Evolutionary conservation across 2,888 invertebrate genomes (phyloP).

Genomic region (Chrysolina americana): DNA sequence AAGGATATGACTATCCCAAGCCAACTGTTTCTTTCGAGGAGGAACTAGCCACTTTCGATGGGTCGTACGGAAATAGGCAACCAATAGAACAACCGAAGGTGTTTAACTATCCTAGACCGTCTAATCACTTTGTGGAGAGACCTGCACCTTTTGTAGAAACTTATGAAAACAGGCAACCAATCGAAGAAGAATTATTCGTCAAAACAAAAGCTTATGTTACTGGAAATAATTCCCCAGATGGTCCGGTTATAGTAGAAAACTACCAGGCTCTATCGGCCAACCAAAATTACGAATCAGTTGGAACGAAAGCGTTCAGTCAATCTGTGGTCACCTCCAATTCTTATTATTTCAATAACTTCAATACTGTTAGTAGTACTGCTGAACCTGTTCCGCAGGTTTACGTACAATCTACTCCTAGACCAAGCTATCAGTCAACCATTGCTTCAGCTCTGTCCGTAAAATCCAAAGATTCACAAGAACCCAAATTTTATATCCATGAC

Average conservation of each 20-base stretch:
- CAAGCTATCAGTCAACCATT: conserved; percentile 67
- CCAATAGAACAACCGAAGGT: conserved; percentile 52
- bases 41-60: conserved; percentile 53
- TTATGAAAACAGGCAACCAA: conserved; percentile 51
- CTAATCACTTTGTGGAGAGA: conserved; percentile 64
- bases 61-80: conserved; percentile 41
- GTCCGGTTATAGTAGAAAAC: conserved; percentile 38
- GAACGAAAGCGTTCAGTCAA: conserved; percentile 33
- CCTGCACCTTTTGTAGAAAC: conserved; percentile 50
- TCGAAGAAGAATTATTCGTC: conserved; percentile 63
- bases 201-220: conserved; percentile 64
- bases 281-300: conserved; percentile 21
- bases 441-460: conserved; percentile 61
- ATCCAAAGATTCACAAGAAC: conserved; percentile 50
- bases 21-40: conserved; percentile 64
- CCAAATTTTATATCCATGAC: conserved; percentile 55
- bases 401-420: conserved; percentile 59
- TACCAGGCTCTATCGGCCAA: conserved; percentile 39
- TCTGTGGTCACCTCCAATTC: conserved; percentile 29
- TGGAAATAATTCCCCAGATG: conserved; percentile 42
- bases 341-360: conserved; percentile 26
- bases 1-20: conserved; percentile 58
- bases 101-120: conserved; percentile 58
- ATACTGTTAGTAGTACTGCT: conserved; percentile 33
- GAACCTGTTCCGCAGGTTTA: conserved; percentile 35